Base-by-base conservation (phyloP, 2,888 invertebrate species). In the Caenorhabditis imperialis region DNA sequence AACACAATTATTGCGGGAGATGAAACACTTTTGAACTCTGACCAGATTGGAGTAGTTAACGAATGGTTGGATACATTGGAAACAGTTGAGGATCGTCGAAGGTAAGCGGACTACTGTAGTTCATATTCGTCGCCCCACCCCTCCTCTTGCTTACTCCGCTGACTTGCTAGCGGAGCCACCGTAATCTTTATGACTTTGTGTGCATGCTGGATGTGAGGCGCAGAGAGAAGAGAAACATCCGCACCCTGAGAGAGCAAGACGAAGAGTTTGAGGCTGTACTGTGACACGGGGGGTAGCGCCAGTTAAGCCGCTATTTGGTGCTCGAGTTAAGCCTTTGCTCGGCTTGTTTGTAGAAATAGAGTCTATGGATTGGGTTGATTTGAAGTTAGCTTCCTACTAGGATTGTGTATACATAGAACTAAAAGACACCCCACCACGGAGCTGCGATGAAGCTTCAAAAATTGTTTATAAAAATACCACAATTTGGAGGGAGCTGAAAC, bases 21-120 rank as follows among this genome's bases (percentile, higher is more conserved):
- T 27, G 84, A 85, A 27, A 55, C 79, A 1, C 48, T 77, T 27
- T 40, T 84, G 18, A 78, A 75, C 23, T 73, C 77, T 22, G 85
- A 86, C 2, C 86, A 86, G 58, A 79, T 86, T 53, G 74, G 77
- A 37, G 83, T 83, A 8, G 84, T 88, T 63, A 82, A 86, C 54
- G 84, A 85, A 33, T 88, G 88, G 88, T 76, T 88, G 37, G 88
- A 88, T 12, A 78, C 79, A 25, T 37, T 84, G 47, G 80, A 81
- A 47, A 73, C 53, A 0, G 50, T 51, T 8, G 80, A 80, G 14
- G 82, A 81, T 35, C 61, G 81, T 16, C 62, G 81, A 58, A 82
- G 82, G 83, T 83, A 40, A 60, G 30, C 23, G 35, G 50, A 61
- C 63, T 60, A 51, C 51, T 22, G 51, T 51, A 57, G 48, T 35